Evolutionary conservation across 2,113 vertebrate species (phyloP).

Genomic region (Sinocyclocheilus grahami): DNA sequence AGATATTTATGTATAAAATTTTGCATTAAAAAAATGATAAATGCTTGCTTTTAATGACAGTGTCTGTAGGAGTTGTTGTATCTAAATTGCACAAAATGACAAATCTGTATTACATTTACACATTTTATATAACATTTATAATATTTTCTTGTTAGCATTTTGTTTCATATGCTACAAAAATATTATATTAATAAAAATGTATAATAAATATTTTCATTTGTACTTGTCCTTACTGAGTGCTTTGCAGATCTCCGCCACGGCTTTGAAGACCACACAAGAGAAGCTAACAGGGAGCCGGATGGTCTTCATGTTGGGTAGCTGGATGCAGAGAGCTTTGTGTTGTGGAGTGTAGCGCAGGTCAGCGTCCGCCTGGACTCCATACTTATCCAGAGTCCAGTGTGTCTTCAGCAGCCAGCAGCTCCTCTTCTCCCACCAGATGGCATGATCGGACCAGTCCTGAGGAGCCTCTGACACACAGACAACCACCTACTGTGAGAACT

Average conservation of each 20-base stretch:
- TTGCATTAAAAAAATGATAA: neutral
- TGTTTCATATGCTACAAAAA: neutral
- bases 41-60: neutral
- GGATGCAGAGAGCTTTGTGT: slow-evolving; percentile 88
- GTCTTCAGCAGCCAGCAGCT: slow-evolving; percentile 94
- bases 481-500: neutral
- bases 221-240: slow-evolving; percentile 84
- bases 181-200: neutral
- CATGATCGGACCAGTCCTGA: slow-evolving; percentile 96
- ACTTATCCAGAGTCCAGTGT: slow-evolving; percentile 97
- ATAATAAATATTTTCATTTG: neutral
- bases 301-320: slow-evolving; percentile 89
- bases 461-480: slow-evolving; percentile 73
- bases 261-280: slow-evolving; percentile 88
- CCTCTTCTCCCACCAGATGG: slow-evolving; percentile 96
- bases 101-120: neutral
- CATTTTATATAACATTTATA: neutral
- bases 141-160: neutral
- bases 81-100: neutral
- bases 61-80: neutral
- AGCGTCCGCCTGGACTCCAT: slow-evolving; percentile 91
- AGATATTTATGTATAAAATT: no score
- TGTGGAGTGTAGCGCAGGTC: slow-evolving; percentile 90
- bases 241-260: slow-evolving; percentile 90
- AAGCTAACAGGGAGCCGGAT: slow-evolving; percentile 87